Base-by-base conservation (phyloP, 2,888 invertebrate species). In the Galerucella calmariensis region DNA sequence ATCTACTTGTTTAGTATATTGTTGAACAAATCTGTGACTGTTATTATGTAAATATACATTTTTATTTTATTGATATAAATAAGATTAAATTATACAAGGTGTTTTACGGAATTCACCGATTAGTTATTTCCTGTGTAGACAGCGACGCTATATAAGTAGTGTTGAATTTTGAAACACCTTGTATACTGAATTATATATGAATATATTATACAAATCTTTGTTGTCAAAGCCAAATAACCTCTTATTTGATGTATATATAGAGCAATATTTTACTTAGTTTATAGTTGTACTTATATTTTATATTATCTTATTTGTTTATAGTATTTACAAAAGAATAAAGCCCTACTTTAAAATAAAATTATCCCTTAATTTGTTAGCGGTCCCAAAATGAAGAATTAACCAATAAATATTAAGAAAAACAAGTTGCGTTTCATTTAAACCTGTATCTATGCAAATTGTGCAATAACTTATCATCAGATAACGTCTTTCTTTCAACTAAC, bases 171-270 rank as follows among this genome's bases (percentile, higher is more conserved):
- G 8, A 9, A 56, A 20, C 20, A 56, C 56, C 56, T 20, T 56
- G 56, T 56, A 20, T 56, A 10, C 16, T 11, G 20, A 65, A 41
- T 16, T 44, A 35, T 61, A 61, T 4, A 27, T 9, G 14, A 35
- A 61, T 65, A 65, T 65, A 20, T 56, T n/a, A 14, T 62, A 62
- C n/a, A 62, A 62, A 62, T 65, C 16, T 65, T 65, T 46, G n/a
- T 16, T 41, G 14, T 44, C 41, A 65, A 65, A 65, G 63, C 63
- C 63, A 65, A 65, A 65, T 65, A 65, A 65, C 63, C 63, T 65
- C 63, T 65, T 46, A 65, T 46, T 65, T 44, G 44, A 65, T 65
- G 63, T 65, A 46, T 44, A 65, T 63, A 63, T 63, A 44, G 63
- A 63, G 44, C n/a, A 65, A 46, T 65, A 65, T 65, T 65, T 48